phyloP scores from a whole-genome alignment of 1,140 invertebrate genomes.

The Habropoda laboriosa region DNA sequence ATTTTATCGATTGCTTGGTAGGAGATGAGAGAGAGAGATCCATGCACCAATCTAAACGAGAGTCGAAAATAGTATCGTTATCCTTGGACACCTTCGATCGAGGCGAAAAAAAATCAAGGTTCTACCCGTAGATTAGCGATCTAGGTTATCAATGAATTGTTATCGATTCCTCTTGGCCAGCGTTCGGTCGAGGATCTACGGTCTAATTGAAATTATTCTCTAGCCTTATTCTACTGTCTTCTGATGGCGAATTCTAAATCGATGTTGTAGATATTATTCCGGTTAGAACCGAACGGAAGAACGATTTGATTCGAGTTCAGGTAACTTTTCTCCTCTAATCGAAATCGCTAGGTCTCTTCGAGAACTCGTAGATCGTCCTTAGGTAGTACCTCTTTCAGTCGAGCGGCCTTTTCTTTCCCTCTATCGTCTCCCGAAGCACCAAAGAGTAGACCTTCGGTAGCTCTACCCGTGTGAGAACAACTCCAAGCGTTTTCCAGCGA shows the following conservation, averaged over 20 bases:
- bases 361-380: slow-evolving; percentile 36
- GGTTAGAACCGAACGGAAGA: slow-evolving; percentile 19
- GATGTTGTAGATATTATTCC: slow-evolving; percentile 51
- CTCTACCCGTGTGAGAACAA: not conserved
- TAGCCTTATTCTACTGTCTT: slow-evolving; percentile 36
- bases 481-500: not conserved
- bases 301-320: not conserved
- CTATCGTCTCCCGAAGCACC: not conserved
- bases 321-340: not conserved
- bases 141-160: slow-evolving; percentile 19
- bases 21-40: not conserved
- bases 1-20: not conserved
- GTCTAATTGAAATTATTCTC: slow-evolving; percentile 27
- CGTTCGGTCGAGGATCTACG: not conserved
- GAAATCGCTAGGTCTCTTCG: slow-evolving; percentile 23
- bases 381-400: slow-evolving; percentile 39
- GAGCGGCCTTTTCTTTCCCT: slow-evolving; percentile 19
- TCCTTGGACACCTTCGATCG: not conserved
- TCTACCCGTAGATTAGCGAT: slow-evolving; percentile 20
- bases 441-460: slow-evolving; percentile 2
- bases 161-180: not conserved
- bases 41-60: not conserved
- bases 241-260: slow-evolving; percentile 64
- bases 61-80: not conserved
- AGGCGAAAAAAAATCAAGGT: slow-evolving; percentile 5